Conservation (phyloP, 1,140 invertebrate genomes). For the Drosophila pandora region DNA sequence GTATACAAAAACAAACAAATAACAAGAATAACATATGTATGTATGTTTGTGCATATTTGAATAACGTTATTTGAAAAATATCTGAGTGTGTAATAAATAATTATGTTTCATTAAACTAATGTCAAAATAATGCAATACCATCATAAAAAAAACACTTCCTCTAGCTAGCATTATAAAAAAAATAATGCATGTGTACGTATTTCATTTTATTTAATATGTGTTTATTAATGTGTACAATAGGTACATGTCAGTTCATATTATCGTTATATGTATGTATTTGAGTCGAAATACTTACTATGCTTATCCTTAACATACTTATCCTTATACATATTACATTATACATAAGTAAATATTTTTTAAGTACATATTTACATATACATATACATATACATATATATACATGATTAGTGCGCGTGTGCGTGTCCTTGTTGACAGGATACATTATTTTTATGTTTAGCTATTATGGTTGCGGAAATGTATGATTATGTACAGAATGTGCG, state of each 20-base stretch:
- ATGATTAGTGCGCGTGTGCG: conserved; percentile 24
- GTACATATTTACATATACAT: conserved; percentile 11
- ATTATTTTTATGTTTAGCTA: conserved; percentile 21
- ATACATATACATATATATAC: conserved; percentile 6
- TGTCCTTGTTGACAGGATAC: conserved; percentile 28
- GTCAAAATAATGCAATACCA: not conserved
- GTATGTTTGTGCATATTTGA: not conserved
- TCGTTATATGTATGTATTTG: too few relatives aligned
- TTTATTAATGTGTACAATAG: not conserved
- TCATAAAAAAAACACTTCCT: not conserved
- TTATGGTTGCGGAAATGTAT: conserved; percentile 13
- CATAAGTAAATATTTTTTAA: too few relatives aligned
- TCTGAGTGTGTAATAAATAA: too few relatives aligned
- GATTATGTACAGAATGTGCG: not conserved
- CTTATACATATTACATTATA: too few relatives aligned
- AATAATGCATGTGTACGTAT: conserved; percentile 11
- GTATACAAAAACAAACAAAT: not conserved
- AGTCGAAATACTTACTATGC: too few relatives aligned
- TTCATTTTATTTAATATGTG: not conserved
- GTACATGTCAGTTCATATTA: too few relatives aligned
- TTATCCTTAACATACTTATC: conserved; percentile 4
- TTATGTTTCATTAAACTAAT: too few relatives aligned
- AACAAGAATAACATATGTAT: not conserved
- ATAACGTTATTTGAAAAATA: too few relatives aligned
- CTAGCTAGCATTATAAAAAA: conserved; percentile 5